phyloP scores from a whole-genome alignment of 2,113 vertebrate genomes.

The Oncorhynchus gorbuscha region DNA sequence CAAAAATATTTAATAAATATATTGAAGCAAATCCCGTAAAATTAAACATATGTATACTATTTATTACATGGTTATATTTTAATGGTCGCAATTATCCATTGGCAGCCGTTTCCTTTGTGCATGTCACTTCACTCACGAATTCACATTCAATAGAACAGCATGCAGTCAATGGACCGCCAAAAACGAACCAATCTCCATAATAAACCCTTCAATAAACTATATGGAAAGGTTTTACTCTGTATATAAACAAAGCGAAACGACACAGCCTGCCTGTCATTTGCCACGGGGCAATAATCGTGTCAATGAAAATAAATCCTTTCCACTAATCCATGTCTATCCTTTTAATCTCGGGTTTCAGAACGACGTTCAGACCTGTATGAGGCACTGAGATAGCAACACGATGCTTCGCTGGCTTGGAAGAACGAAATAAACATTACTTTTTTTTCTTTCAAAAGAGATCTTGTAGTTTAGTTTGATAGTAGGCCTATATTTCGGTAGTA shows the following conservation, averaged over 20 bases:
- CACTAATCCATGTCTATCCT: conserved; percentile 88
- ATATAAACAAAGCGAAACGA: conserved; percentile 46
- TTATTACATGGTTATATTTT: too few species aligned
- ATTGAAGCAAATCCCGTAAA: too few species aligned
- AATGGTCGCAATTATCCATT: too few species aligned
- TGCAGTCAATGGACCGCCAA: neutral
- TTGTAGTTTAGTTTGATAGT: conserved; percentile 49
- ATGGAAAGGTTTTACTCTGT: neutral
- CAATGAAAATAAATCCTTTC: conserved; percentile 83
- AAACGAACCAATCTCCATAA: neutral
- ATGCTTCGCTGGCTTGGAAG: conserved; percentile 46
- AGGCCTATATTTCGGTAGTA: neutral
- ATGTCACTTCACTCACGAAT: too few species aligned
- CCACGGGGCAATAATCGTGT: conserved; percentile 83
- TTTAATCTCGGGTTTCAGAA: conserved; percentile 87
- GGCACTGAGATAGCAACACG: conserved; percentile 61
- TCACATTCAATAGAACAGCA: neutral
- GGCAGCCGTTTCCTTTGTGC: too few species aligned
- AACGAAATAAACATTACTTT: conserved; percentile 8
- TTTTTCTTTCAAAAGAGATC: neutral
- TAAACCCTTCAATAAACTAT: neutral
- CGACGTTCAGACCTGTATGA: conserved; percentile 67
- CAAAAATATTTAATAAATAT: too few species aligned
- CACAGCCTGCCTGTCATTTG: conserved; percentile 61
- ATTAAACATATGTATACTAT: too few species aligned